Percentiles rank a stretch among this genome's conserved stretches.
Evolutionary conservation across 2,888 invertebrate species (phyloP).

Genomic region (Stomorhina lunata): DNA sequence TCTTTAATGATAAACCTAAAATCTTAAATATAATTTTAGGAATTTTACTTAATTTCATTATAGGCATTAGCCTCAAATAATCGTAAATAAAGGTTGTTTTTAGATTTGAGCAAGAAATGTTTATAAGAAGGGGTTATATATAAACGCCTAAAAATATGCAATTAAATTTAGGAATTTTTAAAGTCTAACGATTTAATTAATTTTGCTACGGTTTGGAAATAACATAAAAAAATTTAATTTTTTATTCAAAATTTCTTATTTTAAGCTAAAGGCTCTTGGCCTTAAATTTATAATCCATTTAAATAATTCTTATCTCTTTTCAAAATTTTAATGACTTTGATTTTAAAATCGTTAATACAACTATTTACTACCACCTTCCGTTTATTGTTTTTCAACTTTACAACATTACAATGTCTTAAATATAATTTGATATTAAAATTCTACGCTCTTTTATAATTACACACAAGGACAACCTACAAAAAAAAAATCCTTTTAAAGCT

Average conservation of each 20-base stretch:
- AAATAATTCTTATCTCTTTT: slow-evolving; percentile 36
- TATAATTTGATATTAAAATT: slow-evolving; percentile 45
- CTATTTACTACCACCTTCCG: not conserved
- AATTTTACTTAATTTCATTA: slow-evolving; percentile 45
- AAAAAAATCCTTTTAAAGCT: not conserved
- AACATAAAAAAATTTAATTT: too few relatives aligned
- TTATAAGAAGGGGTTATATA: not conserved
- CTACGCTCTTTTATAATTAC: slow-evolving; percentile 43
- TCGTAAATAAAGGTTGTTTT: slow-evolving; percentile 44
- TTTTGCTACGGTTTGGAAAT: too few relatives aligned
- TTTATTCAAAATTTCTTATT: too few relatives aligned
- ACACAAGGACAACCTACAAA: not conserved
- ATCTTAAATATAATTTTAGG: slow-evolving; percentile 4
- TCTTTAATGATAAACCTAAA: not conserved
- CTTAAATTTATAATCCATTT: not conserved
- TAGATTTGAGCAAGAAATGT: not conserved
- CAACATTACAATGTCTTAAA: not conserved
- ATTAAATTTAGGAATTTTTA: not conserved
- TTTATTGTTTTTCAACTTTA: slow-evolving; percentile 46
- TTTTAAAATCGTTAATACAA: slow-evolving; percentile 27
- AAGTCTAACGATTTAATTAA: not conserved
- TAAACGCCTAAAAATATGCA: not conserved
- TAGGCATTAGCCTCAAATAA: slow-evolving; percentile 32
- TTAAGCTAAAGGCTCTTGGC: not conserved
- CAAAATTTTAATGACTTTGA: slow-evolving; percentile 54